Evolutionary conservation across 2,113 vertebrate genomes (phyloP).

Genomic region (Ammodytes dubius): DNA sequence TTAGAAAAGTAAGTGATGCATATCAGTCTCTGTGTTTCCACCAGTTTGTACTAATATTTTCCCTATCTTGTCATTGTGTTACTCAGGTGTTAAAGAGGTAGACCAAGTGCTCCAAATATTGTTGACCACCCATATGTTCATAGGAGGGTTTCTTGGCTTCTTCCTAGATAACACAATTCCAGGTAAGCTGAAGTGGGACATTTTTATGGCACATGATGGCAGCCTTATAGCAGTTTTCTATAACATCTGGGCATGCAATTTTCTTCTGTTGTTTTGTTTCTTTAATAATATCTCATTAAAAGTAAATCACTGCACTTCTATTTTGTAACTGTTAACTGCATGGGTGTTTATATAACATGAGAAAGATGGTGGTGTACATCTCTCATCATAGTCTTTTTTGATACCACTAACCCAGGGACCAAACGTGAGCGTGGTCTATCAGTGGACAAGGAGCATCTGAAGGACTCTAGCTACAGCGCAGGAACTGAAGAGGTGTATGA

Average conservation of each 20-base stretch:
- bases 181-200: conserved; percentile 79
- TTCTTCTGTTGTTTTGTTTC: not conserved
- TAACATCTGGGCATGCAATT: not conserved
- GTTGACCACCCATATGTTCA: conserved; percentile 94
- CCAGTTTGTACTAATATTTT: conserved; percentile 2
- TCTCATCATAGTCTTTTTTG: not conserved
- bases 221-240: not conserved
- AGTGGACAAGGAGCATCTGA: conserved; percentile 66
- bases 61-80: not conserved
- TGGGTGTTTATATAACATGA: not conserved
- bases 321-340: not conserved
- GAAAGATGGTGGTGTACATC: not conserved
- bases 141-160: conserved; percentile 93
- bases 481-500: conserved; percentile 80
- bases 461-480: not conserved
- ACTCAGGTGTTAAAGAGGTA: conserved; percentile 88
- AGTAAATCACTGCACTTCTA: not conserved
- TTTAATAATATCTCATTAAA: not conserved
- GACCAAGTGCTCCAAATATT: conserved; percentile 93
- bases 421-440: conserved; percentile 87
- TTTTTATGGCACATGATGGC: not conserved
- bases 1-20: not conserved
- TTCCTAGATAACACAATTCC: conserved; percentile 95
- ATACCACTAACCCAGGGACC: conserved; percentile 77
- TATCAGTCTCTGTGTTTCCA: not conserved